Base-by-base conservation (phyloP, 2,113 vertebrate genomes). In the Beaufortia kweichowensis region DNA sequence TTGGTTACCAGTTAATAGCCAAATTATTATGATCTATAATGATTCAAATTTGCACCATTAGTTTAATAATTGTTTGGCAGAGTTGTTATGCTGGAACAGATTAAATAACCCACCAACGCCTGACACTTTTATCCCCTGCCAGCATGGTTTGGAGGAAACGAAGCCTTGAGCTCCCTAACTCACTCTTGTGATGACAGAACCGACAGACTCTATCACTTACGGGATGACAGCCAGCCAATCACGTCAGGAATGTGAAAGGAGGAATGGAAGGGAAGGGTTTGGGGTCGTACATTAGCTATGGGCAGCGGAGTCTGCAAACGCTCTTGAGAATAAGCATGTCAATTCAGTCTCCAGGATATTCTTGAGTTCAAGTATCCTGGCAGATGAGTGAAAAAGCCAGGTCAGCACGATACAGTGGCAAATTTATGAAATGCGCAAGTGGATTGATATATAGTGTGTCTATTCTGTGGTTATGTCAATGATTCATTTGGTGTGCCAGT, bases 31-130 rank as follows among this genome's bases (percentile, higher is more conserved):
- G 43, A 46, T 39, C 8, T 39, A 39, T 3, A 46, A 17, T 46
- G 3, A 4, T 17, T 46, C 0, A 46, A 46, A 46, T 46, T 46
- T 46, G 43, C 2, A 46, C 4, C 43, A 2, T 15, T 46, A 46
- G 14, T 67, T 39, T 24, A 48, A 50, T 33, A 66, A 69, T 62
- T 46, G 61, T 78, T 56, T 73, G 68, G 31, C 55, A 46, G n/a
- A 29, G 59, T 53, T 65, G 28, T 71, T 50, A 29, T 48, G 35
- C 55, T 70, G 46, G 60, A 72, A 72, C 39, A 21, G 55, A 76
- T 81, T 89, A 83, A 91, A 90, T 87, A 88, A 87, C 29, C 12
- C 55, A 73, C 26, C 28, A 65, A 87, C 41, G 8, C 48, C 28
- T 76, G 56, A 35, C 26, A 50, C 80, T 79, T 73, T 77, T 61